Evolutionary conservation across 1,140 invertebrate species (phyloP), one percentile per base, ranked within the genome.

Genomic region (Holcopasites calliopsidis): DNA sequence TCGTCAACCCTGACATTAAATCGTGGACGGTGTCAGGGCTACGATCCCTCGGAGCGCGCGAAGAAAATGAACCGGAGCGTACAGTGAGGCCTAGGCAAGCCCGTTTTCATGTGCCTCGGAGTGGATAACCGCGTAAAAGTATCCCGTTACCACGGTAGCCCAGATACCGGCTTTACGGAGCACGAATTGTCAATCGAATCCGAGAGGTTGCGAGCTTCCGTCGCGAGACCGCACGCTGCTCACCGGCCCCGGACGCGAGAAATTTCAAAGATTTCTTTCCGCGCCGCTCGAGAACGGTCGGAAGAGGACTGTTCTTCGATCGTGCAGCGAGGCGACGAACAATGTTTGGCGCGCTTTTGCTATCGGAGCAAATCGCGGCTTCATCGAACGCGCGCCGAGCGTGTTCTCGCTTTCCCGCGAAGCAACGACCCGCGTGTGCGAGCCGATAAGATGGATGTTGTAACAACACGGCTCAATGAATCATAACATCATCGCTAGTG

Each of bases 81-180:
- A n/a, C n/a, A n/a, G n/a, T n/a, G n/a, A n/a, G n/a, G n/a, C n/a
- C 66, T 80, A 72, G 73, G 58, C 58, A 71, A 38, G 42, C 35
- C 50, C 26, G 69, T 79, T 82, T 82, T 68, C 80, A 79, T 50
- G 80, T 79, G 79, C 71, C 52, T 26, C 69, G 18, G 62, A 64
- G 70, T 74, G 69, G 69, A 83, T 74, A 88, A 84, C 81, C 87
- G 80, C 86, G 85, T 85, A 84, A 87, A 88, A 72, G 83, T 88
- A 79, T 89, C 88, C 88, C 88, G 88, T 89, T 89, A 89, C 82
- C 73, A 78, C 58, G 72, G 71, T 88, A 90, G 84, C 86, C 88
- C 87, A 88, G 88, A 90, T 90, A 89, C 88, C 88, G 83, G 85
- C 85, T n/a, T 88, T 88, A 88, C 85, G 85, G 73, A 86, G 85